phyloP scores from a whole-genome alignment of 2,888 invertebrate species.

The Dasysyrphus albostriatus region DNA sequence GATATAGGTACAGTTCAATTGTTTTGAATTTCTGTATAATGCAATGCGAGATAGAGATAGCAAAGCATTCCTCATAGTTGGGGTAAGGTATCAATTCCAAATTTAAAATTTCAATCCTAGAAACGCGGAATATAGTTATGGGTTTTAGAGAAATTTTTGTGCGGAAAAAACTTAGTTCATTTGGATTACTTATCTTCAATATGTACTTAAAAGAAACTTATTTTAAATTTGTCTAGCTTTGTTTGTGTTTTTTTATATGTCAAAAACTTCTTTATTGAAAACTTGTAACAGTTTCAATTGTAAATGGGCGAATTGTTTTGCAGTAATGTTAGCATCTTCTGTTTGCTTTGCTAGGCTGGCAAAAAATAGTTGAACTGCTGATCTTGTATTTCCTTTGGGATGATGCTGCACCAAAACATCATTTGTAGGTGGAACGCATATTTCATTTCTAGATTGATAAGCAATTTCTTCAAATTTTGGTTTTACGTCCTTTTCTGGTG shows the following conservation, averaged over 20 bases:
- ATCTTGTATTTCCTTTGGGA: neutral
- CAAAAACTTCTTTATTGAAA: constrained; percentile 18
- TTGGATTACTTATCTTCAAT: too few relatives aligned
- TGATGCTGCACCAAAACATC: neutral
- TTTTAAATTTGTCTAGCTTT: neutral
- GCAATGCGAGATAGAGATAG: too few relatives aligned
- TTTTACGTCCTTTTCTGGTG: neutral
- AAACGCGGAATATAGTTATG: too few relatives aligned
- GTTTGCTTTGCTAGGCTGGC: constrained; percentile 16
- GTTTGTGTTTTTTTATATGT: neutral
- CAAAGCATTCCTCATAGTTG: too few relatives aligned
- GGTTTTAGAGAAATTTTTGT: too few relatives aligned
- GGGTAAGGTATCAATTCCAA: too few relatives aligned
- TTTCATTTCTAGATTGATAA: neutral
- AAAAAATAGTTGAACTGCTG: constrained; percentile 17
- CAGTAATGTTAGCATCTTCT: constrained; percentile 13
- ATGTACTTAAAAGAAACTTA: too few relatives aligned
- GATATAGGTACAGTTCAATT: too few relatives aligned
- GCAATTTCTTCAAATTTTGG: neutral
- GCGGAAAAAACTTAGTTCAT: too few relatives aligned
- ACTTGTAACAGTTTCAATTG: constrained; percentile 24
- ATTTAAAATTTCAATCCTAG: too few relatives aligned
- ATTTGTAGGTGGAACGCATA: neutral
- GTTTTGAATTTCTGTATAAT: neutral
- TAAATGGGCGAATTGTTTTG: neutral